Evolutionary conservation across 2,888 invertebrate genomes (phyloP).

Genomic region (Galerucella pusilla): DNA sequence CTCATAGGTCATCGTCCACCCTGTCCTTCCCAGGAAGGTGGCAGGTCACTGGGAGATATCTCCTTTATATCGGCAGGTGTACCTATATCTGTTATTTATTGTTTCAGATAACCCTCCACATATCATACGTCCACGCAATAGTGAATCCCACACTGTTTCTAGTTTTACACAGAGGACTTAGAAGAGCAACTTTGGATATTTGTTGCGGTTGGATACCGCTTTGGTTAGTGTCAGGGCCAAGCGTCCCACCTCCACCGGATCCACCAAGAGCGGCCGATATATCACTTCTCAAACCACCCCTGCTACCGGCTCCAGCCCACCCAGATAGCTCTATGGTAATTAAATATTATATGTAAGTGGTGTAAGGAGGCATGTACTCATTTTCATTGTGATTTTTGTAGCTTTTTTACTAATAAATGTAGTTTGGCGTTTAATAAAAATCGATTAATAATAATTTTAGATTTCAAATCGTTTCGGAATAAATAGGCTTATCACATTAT

Average conservation of each 20-base stretch:
- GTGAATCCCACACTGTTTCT: slow-evolving; percentile 85
- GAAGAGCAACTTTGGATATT: slow-evolving; percentile 77
- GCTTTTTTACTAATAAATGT: not conserved
- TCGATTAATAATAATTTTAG: not conserved
- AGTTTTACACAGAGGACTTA: slow-evolving; percentile 79
- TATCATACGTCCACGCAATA: slow-evolving; percentile 88
- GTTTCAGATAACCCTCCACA: slow-evolving; percentile 84
- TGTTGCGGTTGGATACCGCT: slow-evolving; percentile 75
- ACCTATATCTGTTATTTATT: slow-evolving; percentile 12
- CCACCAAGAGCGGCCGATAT: slow-evolving; percentile 70
- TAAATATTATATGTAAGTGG: slow-evolving; percentile 69
- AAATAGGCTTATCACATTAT: no score
- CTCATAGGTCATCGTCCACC: no score
- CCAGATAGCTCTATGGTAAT: slow-evolving; percentile 68
- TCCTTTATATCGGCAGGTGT: no score
- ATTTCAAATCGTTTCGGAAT: no score
- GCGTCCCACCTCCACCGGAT: slow-evolving; percentile 72
- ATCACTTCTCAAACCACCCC: slow-evolving; percentile 72
- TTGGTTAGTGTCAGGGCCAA: slow-evolving; percentile 60
- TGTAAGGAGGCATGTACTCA: slow-evolving; percentile 55
- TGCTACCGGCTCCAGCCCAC: slow-evolving; percentile 67
- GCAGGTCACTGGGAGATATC: no score
- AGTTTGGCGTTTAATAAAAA: not conserved
- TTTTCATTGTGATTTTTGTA: slow-evolving; percentile 27
- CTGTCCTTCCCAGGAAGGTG: no score